Percentiles rank a stretch among this genome's conserved stretches.
Conservation (phyloP, 1,140 invertebrate genomes). For the Lithobius niger region DNA sequence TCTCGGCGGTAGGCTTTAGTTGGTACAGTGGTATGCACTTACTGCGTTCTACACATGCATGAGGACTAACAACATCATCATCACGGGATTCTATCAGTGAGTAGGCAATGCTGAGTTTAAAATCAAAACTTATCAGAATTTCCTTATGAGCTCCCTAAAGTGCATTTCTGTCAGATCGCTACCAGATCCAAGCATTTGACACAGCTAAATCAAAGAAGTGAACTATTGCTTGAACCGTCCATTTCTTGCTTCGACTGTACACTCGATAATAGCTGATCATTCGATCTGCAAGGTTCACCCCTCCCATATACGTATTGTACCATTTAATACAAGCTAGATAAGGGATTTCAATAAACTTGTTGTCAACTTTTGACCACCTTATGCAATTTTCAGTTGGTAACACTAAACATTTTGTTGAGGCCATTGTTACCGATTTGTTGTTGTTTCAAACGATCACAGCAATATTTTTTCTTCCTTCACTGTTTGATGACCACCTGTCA, state of each 20-base stretch:
- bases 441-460: background rate
- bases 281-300: constrained; percentile 18
- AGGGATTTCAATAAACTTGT: constrained; percentile 10
- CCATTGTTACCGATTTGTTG: background rate
- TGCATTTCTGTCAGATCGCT: constrained; percentile 5
- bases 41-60: too few species aligned
- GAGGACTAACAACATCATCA: too few species aligned
- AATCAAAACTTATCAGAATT: too few species aligned
- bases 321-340: constrained; percentile 15
- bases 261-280: constrained; percentile 14
- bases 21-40: too few species aligned
- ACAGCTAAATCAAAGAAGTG: constrained; percentile 16
- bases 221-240: constrained; percentile 19
- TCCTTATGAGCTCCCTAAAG: too few species aligned
- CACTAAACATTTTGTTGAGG: background rate
- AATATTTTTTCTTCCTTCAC: background rate
- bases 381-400: background rate
- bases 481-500: background rate
- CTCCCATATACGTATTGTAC: constrained; percentile 20
- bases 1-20: too few species aligned
- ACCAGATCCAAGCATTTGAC: constrained; percentile 19
- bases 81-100: too few species aligned
- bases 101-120: too few species aligned
- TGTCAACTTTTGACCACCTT: constrained; percentile 1
- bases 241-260: constrained; percentile 15